A percentile compares a stretch with the other conserved stretches of the same genome.
These are phyloP conservation scores for Reticulitermes speratus DNA, from an alignment of 1,140 invertebrate genomes.

Conservation along the genomic window DNA sequence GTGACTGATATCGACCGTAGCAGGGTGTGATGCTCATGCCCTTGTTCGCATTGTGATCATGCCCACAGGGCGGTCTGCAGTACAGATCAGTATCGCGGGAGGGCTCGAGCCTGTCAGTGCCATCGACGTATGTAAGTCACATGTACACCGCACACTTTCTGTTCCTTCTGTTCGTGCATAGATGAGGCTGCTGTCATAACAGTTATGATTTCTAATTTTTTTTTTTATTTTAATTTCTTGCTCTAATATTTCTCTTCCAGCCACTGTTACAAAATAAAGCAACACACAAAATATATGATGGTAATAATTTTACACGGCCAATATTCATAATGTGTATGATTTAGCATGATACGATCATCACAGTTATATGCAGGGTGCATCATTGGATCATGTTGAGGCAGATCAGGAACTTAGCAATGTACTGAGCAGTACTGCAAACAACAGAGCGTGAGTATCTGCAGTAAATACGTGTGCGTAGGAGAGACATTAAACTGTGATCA, in stretches of 20 bases:
- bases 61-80: slow-evolving; percentile 37
- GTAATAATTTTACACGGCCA: slow-evolving; percentile 8
- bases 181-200: background rate
- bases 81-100: slow-evolving; percentile 54
- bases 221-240: slow-evolving; percentile 30
- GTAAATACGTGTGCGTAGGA: background rate
- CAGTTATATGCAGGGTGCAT: slow-evolving; percentile 6
- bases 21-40: background rate
- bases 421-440: background rate
- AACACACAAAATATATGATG: background rate
- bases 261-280: slow-evolving; percentile 25
- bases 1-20: background rate
- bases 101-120: slow-evolving; percentile 74
- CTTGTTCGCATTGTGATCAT: slow-evolving; percentile 1
- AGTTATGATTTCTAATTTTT: background rate
- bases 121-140: slow-evolving; percentile 61
- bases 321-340: slow-evolving; percentile 14
- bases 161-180: slow-evolving; percentile 32
- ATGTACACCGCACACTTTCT: slow-evolving; percentile 24
- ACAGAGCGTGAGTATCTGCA: background rate
- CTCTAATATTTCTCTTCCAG: slow-evolving; percentile 24
- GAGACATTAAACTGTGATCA: too few species aligned
- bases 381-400: background rate
- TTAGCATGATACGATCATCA: background rate
- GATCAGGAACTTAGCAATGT: background rate